phyloP scores from a whole-genome alignment of 1,140 invertebrate genomes.

The Drosophila asahinai region DNA sequence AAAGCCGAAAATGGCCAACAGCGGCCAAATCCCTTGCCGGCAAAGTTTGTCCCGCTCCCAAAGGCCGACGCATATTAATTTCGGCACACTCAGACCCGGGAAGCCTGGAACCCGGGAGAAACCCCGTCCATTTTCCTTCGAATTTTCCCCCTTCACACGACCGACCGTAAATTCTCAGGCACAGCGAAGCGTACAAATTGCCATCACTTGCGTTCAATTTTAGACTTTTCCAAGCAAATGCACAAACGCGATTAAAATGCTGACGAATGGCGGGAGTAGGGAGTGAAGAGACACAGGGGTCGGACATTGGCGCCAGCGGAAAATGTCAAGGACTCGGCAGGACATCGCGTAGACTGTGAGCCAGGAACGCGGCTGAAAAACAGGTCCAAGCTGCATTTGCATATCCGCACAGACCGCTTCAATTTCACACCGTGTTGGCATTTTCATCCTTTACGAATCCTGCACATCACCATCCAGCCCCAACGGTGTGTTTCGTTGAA shows the following conservation, averaged over 20 bases:
- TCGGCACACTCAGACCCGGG: conserved; percentile 56
- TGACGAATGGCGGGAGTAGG: conserved; percentile 63
- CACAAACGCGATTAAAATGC: conserved; percentile 83
- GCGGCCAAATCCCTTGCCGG: conserved; percentile 66
- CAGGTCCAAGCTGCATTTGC: conserved; percentile 57
- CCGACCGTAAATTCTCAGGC: conserved; percentile 29
- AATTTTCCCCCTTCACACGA: conserved; percentile 13
- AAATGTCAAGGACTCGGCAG: conserved; percentile 73
- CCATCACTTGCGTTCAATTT: conserved; percentile 83
- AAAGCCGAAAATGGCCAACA: conserved; percentile 43
- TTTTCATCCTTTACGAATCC: conserved; percentile 40
- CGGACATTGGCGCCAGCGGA: conserved; percentile 34
- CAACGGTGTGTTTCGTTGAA: conserved; percentile 4
- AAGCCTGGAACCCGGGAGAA: background rate
- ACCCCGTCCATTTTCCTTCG: background rate
- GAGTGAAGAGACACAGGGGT: background rate
- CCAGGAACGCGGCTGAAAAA: conserved; percentile 52
- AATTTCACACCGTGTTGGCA: conserved; percentile 65
- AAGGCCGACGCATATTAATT: conserved; percentile 79
- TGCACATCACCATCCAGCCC: background rate
- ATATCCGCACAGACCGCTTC: conserved; percentile 62
- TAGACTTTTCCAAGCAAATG: conserved; percentile 84
- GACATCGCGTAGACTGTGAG: conserved; percentile 40
- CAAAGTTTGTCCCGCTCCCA: conserved; percentile 53
- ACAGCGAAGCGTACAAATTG: conserved; percentile 80